Conservation (phyloP, 2,113 vertebrate genomes). For the Calypte anna region DNA sequence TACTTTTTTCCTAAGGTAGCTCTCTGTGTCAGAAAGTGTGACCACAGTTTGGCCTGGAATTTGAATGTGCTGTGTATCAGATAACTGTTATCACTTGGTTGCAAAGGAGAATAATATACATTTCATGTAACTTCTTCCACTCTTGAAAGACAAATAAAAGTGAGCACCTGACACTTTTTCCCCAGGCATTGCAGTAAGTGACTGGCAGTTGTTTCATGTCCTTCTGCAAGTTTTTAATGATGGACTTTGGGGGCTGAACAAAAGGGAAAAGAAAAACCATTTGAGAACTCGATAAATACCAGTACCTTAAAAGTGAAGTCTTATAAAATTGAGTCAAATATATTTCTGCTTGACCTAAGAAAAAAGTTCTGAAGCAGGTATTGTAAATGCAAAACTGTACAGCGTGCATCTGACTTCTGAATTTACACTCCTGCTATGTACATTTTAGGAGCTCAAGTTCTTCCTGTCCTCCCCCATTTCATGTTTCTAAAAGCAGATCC, state of each 20-base stretch:
- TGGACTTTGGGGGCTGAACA: constrained; percentile 42
- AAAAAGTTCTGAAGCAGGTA: not conserved
- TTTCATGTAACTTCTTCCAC: constrained; percentile 66
- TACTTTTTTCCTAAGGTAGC: constrained; percentile 35
- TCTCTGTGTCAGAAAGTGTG: constrained; percentile 19
- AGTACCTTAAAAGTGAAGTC: constrained; percentile 44
- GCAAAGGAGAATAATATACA: constrained; percentile 68
- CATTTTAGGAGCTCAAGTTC: not conserved
- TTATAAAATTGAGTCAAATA: not conserved
- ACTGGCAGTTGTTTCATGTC: constrained; percentile 58
- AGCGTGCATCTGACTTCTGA: not conserved
- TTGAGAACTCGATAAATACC: constrained; percentile 25
- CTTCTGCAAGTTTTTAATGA: constrained; percentile 58
- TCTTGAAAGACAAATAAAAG: constrained; percentile 70
- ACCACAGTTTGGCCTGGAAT: constrained; percentile 52
- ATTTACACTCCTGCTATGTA: not conserved
- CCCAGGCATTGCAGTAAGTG: constrained; percentile 70
- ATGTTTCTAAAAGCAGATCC: not conserved
- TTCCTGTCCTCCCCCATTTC: not conserved
- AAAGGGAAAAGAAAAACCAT: constrained; percentile 6
- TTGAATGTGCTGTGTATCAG: constrained; percentile 59
- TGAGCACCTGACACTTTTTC: constrained; percentile 61
- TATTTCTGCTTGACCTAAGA: constrained; percentile 42
- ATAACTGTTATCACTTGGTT: constrained; percentile 50
- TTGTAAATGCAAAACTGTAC: constrained; percentile 13